Evolutionary conservation across 2,113 vertebrate genomes (phyloP).

Genomic region (Hypocryptadius cinnamomeus): DNA sequence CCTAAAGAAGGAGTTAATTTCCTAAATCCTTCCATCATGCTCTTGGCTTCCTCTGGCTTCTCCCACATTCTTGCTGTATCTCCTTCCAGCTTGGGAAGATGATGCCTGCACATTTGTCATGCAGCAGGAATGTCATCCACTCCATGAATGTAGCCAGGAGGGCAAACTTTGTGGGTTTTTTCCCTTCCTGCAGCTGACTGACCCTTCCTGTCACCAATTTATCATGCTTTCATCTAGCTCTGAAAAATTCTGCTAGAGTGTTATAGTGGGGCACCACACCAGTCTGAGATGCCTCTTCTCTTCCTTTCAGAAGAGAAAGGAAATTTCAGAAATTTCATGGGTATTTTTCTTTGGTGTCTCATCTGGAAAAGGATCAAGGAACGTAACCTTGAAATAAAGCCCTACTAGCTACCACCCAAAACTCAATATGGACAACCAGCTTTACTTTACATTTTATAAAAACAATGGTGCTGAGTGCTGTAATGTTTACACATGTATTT

Average conservation of each 20-base stretch:
- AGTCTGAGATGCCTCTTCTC: neutral
- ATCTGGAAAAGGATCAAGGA: neutral
- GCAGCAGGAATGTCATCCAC: conserved; percentile 6
- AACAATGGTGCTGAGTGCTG: neutral
- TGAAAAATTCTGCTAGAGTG: neutral
- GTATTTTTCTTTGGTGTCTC: neutral
- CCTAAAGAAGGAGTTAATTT: neutral
- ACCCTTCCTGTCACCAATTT: neutral
- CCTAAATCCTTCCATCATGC: neutral
- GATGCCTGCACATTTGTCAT: neutral
- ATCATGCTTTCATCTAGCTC: neutral
- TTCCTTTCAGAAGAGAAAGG: neutral
- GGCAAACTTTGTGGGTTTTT: neutral
- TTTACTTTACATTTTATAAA: neutral
- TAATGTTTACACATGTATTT: neutral
- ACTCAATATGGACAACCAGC: neutral
- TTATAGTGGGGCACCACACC: neutral
- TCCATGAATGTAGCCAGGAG: neutral
- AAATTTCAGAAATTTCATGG: neutral
- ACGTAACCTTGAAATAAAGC: neutral
- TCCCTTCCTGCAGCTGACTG: neutral
- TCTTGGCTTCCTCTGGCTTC: neutral
- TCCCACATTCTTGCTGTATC: neutral
- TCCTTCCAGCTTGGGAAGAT: neutral
- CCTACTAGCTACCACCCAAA: neutral